Percentiles rank a stretch among this genome's conserved stretches.
These are phyloP conservation scores for Arnoldichthys spilopterus DNA, from an alignment of 2,797 vertebrate species.

Conservation along the genomic window DNA sequence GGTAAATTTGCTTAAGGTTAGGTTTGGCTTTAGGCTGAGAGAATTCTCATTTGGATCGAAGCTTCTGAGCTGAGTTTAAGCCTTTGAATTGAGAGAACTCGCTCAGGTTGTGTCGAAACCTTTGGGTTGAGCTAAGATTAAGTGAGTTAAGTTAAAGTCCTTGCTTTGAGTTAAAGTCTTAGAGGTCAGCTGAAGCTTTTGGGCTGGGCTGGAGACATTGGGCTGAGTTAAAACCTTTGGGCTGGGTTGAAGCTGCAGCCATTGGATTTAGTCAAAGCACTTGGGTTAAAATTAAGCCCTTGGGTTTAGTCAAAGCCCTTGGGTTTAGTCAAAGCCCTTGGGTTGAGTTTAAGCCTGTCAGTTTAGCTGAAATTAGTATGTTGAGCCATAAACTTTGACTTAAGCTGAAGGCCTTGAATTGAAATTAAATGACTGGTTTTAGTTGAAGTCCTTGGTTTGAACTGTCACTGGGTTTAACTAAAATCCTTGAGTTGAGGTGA, in stretches of 20 bases:
- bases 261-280: too few species aligned
- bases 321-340: background rate
- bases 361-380: background rate
- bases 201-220: background rate
- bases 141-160: background rate
- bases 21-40: too few species aligned
- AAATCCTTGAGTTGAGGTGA: background rate
- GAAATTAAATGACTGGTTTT: too few species aligned
- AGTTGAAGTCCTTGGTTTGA: background rate
- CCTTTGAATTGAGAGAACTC: background rate
- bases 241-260: background rate
- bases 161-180: background rate
- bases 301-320: too few species aligned
- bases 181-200: background rate
- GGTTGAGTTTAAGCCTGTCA: background rate
- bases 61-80: background rate
- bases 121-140: background rate
- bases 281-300: too few species aligned
- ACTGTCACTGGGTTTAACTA: background rate
- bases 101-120: background rate
- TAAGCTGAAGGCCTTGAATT: background rate
- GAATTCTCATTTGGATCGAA: too few species aligned
- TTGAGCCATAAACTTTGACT: too few species aligned
- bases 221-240: background rate
- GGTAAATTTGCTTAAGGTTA: too few species aligned